Evolutionary conservation across 2,797 vertebrate genomes (phyloP).

Genomic region (Gadopsis bispinosus): DNA sequence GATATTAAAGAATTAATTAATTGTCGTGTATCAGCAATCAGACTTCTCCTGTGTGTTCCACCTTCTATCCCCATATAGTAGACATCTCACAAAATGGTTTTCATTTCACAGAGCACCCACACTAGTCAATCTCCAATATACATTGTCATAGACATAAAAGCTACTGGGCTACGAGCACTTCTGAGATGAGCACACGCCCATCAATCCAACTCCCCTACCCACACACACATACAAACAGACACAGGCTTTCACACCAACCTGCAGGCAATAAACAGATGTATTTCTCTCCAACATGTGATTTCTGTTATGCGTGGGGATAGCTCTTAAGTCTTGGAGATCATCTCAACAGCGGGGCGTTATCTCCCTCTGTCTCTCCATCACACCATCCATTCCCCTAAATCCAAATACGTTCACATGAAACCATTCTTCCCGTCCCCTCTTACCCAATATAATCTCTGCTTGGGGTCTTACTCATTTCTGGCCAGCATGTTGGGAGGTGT

Average conservation of each 20-base stretch:
- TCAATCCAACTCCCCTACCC: slow-evolving; percentile 37
- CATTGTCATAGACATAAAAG: slow-evolving; percentile 51
- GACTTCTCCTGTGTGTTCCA: background rate
- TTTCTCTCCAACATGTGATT: slow-evolving; percentile 59
- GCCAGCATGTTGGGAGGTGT: slow-evolving; percentile 42
- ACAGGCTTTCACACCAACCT: slow-evolving; percentile 53
- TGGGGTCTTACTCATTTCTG: slow-evolving; percentile 60
- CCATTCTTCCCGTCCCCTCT: slow-evolving; percentile 23
- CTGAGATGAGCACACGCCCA: slow-evolving; percentile 46
- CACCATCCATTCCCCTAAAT: slow-evolving; percentile 42
- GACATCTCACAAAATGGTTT: slow-evolving; percentile 32
- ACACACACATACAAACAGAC: slow-evolving; percentile 46
- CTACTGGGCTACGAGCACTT: slow-evolving; percentile 31
- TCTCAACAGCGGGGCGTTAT: slow-evolving; percentile 56
- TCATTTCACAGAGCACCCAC: slow-evolving; percentile 38
- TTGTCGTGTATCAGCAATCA: slow-evolving; percentile 2
- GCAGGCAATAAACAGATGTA: slow-evolving; percentile 60
- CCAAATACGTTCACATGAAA: slow-evolving; percentile 48
- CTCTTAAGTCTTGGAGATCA: slow-evolving; percentile 61
- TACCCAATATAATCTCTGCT: slow-evolving; percentile 54
- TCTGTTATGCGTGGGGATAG: slow-evolving; percentile 55
- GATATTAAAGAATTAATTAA: background rate
- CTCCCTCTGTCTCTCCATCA: slow-evolving; percentile 39
- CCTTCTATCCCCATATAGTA: background rate
- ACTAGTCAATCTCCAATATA: slow-evolving; percentile 47